A percentile compares a stretch with the other conserved stretches of the same genome.
Evolutionary conservation across 2,888 invertebrate genomes (phyloP).

Genomic region (Idaea aversata): DNA sequence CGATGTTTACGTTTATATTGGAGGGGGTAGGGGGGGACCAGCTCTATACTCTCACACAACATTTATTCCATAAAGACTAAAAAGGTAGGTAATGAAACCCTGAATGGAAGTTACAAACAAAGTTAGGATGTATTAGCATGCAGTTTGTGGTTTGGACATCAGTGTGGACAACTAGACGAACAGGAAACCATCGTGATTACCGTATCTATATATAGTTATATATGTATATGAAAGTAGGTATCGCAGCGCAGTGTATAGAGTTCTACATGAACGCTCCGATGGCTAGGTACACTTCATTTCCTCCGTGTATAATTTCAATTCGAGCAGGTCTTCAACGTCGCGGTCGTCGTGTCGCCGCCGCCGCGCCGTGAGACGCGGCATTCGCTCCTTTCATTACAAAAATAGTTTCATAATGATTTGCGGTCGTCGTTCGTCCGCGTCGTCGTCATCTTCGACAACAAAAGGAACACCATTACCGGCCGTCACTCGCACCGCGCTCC

Average conservation of each 20-base stretch:
- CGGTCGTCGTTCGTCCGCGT: neutral
- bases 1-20: neutral
- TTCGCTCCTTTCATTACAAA: constrained; percentile 1
- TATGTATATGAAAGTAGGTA: no score
- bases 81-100: no score
- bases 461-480: neutral
- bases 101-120: no score
- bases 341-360: neutral
- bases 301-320: neutral
- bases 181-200: no score
- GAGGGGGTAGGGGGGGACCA: neutral
- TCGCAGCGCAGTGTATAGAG: neutral
- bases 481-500: neutral
- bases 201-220: no score
- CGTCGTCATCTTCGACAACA: neutral
- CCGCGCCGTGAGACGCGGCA: neutral
- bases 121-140: no score
- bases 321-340: neutral
- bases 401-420: constrained; percentile 1
- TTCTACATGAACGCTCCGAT: neutral
- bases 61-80: no score
- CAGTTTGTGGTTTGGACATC: no score
- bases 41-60: no score
- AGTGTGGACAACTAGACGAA: no score
- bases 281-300: neutral